A percentile compares a stretch with the other conserved stretches of the same genome.
Evolutionary conservation across 2,113 vertebrate genomes (phyloP).

Genomic region (Phoxinus phoxinus): DNA sequence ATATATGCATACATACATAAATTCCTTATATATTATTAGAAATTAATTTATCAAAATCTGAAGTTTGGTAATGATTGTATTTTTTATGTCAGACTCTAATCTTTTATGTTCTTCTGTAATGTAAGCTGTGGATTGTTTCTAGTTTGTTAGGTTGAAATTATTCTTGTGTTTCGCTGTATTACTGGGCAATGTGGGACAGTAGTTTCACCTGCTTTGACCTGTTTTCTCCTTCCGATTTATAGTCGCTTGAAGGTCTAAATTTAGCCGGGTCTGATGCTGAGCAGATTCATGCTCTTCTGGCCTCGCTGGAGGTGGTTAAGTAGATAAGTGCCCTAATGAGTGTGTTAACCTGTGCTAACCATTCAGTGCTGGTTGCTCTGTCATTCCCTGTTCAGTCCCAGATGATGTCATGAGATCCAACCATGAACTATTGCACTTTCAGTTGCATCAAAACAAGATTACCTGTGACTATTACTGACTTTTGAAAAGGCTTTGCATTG

Average conservation of each 20-base stretch:
- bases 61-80: background rate
- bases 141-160: background rate
- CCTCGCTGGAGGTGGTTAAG: conserved; percentile 15
- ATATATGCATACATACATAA: no score
- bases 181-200: background rate
- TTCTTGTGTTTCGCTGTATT: background rate
- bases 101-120: background rate
- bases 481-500: background rate
- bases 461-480: background rate
- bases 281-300: conserved; percentile 4
- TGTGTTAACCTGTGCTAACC: conserved; percentile 4
- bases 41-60: background rate
- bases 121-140: background rate
- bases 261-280: conserved; percentile 17
- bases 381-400: background rate
- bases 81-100: background rate
- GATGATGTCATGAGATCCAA: background rate
- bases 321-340: conserved; percentile 17
- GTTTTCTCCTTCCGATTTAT: background rate
- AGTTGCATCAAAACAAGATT: background rate
- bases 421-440: background rate
- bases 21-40: background rate
- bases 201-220: conserved; percentile 5
- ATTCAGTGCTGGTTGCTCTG: background rate
- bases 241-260: background rate